Conservation (phyloP, 2,113 vertebrate genomes). For the Daubentonia madagascariensis region DNA sequence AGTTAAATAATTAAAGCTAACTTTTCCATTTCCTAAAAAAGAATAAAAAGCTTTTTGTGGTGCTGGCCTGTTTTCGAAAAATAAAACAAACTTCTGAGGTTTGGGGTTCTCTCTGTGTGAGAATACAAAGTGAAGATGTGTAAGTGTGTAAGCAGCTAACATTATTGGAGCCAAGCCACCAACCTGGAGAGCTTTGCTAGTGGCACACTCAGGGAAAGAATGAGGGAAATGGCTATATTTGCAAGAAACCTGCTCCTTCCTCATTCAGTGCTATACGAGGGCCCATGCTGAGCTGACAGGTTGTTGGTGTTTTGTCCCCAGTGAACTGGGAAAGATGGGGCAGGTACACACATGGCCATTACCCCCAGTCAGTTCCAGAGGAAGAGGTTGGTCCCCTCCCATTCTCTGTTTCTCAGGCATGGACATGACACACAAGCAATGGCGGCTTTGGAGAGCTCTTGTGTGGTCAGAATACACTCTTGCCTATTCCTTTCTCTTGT, state of each 20-base stretch:
- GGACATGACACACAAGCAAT: neutral
- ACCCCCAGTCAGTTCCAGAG: neutral
- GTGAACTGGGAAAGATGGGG: neutral
- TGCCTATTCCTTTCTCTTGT: neutral
- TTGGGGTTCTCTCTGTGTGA: neutral
- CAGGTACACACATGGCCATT: neutral
- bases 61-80: constrained; percentile 22
- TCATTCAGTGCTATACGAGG: neutral
- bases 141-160: neutral
- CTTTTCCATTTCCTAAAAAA: neutral
- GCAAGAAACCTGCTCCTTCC: neutral
- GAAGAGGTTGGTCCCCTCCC: neutral
- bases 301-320: neutral
- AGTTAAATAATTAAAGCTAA: constrained; percentile 42
- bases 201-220: neutral
- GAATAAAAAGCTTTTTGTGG: neutral
- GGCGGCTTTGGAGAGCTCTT: neutral
- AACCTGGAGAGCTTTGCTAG: neutral
- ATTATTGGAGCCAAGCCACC: neutral
- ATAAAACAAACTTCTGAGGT: neutral
- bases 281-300: neutral
- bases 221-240: neutral
- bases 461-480: neutral
- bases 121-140: neutral
- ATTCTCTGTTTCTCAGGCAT: neutral